Evolutionary conservation across 2,888 invertebrate species (phyloP), one percentile per base, ranked within the genome.

Genomic region (Pocota personata): DNA sequence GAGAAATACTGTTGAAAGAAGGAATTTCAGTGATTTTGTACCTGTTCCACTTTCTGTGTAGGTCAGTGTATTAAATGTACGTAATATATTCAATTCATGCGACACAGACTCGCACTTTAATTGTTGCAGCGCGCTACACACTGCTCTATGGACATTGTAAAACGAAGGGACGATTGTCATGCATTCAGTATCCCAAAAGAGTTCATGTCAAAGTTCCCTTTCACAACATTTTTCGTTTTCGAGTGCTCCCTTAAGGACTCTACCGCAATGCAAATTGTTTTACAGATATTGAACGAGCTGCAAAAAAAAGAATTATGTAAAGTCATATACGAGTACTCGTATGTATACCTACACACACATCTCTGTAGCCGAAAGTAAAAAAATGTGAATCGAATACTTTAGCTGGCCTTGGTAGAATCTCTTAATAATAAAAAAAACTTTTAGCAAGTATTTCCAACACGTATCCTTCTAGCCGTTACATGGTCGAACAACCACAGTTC

Each of bases 231-330:
- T 58, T 60, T 50, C 16, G 46, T 60, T 50, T 73, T 37, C 30
- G 5, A 35, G 1, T 37, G 5, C 10, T 48, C 27, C 60, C 50
- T 60, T 46, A 30, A 40, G 57, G 69, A 10, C n/a, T 50, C 10
- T 27, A 43, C 40, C 10, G 21, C 40, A 43, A 43, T 57, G 57
- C 55, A 69, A 69, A 69, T 57, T 69, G 57, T 69, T 69, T 69
- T 57, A 69, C 57, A 57, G 43, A 37, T 72, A 72, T 50, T 50
- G 72, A 60, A 58, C 30, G 24, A 16, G 6, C 40, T 37, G n/a
- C n/a, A n/a, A n/a, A n/a, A 52, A 14, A 37, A 67, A 24, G 27
- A 19, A 30, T 24, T n/a, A 19, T 14, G 14, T 14, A 40, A 6
- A 1, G n/a, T 5, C 32, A 58, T 19, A 40, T 24, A 14, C 16